Base-by-base conservation (phyloP, 2,888 invertebrate species). In the Pandemis heparana region DNA sequence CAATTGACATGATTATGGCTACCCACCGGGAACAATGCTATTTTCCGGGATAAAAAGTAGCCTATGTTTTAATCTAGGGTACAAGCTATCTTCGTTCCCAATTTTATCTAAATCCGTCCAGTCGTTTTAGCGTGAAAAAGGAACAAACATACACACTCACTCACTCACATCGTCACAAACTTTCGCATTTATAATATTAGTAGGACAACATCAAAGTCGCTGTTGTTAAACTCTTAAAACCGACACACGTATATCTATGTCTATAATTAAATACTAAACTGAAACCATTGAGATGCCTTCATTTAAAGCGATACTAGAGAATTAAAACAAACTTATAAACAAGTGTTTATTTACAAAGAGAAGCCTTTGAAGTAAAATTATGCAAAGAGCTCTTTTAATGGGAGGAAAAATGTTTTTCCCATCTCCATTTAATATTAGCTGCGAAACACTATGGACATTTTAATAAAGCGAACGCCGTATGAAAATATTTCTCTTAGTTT, bases 341-440 rank as follows among this genome's bases (percentile, higher is more conserved):
- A 56, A 68, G 56, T 68, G 39, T 72, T 56, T 67, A n/a, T 38
- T 68, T 39, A 63, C 65, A 68, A 72, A 68, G 53, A 62, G 67
- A 68, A 67, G 56, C 63, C 56, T 72, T 72, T 63, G 62, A 72
- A 63, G 71, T 48, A 48, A 71, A 71, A 61, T 71, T 53, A 71
- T 39, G 63, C 63, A 72, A 63, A 63, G 46, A 62, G 53, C n/a
- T 43, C 61, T 56, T 63, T 72, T 59, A 63, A 32, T 16, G 72
- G 64, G 59, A 10, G 66, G 71, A 51, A 61, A 61, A 71, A 14
- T 9, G 38, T 67, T 53, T 63, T 43, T 41, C 66, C n/a, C 23
- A 43, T 38, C 38, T 14, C 12, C 39, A 53, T 39, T 67, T 56
- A 32, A 67, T 39, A 51, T 56, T 23, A 23, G n/a, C 12, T 39